Base-by-base conservation (phyloP, 2,113 vertebrate genomes). In the Platysteira castanea region DNA sequence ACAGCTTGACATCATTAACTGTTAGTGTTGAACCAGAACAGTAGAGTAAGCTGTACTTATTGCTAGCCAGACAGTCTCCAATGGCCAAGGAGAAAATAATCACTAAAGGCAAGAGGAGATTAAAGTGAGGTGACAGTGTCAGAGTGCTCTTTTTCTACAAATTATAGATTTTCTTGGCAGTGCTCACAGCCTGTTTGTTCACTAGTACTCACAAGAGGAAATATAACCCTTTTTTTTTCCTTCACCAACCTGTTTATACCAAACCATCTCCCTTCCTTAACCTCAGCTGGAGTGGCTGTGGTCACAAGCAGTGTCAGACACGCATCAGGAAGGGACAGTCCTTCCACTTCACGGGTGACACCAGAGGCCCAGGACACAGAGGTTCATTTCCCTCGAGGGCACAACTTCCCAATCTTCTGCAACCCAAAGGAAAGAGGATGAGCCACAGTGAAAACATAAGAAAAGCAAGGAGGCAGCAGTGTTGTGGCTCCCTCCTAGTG, bases 1-100 rank as follows among this genome's bases (percentile, higher is more conserved):
- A 93, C 74, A 94, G 90, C 88, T 90, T 92, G 93, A 95, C 83
- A 91, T 95, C 93, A 87, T 93, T 90, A 96, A 90, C 77, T 78
- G 92, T 85, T 93, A 85, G 84, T 60, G 78, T 87, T 91, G 84
- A 88, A 68, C 57, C 95, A 91, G 91, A 95, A 84, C 59, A 88
- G 84, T 14, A 9, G 78, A 94, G 87, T 89, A 96, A 94, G 71
- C 81, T 13, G 12, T 92, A 77, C 84, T 97, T 95, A 95, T 18
- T 95, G 92, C 93, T 94, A 50, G 78, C 94, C 92, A 90, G 85
- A 94, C 53, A 93, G 82, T 61, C 92, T 95, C 92, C 88, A 70
- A 28, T 70, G 61, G 81, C 69, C 83, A 78, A 86, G 78, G 39
- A 93, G 65, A 95, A 96, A 95, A 93, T 92, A 96, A 95, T 92